phyloP scores from a whole-genome alignment of 2,113 vertebrate genomes.

The Acrocephalus kingi region DNA sequence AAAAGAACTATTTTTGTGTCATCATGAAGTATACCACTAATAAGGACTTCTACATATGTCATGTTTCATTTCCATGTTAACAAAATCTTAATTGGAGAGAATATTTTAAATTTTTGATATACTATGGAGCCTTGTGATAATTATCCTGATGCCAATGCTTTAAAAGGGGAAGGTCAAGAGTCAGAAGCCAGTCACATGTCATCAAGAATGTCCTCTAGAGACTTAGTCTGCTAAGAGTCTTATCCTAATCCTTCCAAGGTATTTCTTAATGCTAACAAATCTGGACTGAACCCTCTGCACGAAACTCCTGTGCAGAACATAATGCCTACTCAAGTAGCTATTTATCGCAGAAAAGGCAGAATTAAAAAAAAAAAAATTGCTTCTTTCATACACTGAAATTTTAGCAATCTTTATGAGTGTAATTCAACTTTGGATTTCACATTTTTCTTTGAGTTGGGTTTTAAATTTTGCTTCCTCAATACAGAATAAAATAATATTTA shows the following conservation, averaged over 20 bases:
- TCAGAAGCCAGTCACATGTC: constrained; percentile 28
- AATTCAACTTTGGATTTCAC: neutral
- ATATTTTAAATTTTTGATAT: neutral
- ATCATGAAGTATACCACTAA: neutral
- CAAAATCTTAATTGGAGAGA: neutral
- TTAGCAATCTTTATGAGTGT: neutral
- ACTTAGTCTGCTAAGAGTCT: neutral
- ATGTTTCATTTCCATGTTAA: neutral
- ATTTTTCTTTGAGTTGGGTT: neutral
- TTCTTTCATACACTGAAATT: neutral
- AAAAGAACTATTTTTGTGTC: neutral
- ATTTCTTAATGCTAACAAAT: constrained; percentile 24
- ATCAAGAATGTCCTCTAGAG: neutral
- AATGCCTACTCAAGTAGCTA: neutral
- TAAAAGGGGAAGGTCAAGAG: neutral
- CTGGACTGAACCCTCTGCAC: neutral
- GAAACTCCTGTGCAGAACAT: neutral
- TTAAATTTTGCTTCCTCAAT: neutral
- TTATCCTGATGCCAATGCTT: neutral
- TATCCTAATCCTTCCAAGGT: constrained; percentile 43
- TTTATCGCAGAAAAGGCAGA: neutral
- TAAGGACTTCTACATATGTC: neutral
- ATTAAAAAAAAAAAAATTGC: neutral
- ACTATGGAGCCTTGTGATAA: neutral
- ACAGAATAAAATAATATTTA: neutral